Percentiles rank a stretch among this genome's conserved stretches.
phyloP scores from a whole-genome alignment of 2,797 vertebrate species.

The Lutjanus argentimaculatus region DNA sequence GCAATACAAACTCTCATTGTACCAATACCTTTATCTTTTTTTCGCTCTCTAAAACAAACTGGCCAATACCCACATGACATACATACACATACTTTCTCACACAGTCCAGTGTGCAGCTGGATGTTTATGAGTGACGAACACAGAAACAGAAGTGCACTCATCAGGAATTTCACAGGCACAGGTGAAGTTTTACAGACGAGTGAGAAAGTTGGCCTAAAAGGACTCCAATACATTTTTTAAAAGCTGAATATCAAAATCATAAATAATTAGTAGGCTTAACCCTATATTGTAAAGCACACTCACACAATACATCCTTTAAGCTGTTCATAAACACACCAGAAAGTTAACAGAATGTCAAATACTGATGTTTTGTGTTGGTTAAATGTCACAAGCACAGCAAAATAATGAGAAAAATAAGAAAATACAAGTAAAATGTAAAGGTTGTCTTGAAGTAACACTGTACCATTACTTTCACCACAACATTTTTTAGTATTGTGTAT shows the following conservation, averaged over 20 bases:
- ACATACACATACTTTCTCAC: not conserved
- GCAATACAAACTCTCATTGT: constrained; percentile 10
- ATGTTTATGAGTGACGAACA: constrained; percentile 5
- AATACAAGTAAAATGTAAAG: no score
- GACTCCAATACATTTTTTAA: not conserved
- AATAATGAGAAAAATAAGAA: no score
- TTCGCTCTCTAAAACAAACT: no score
- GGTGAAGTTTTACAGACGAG: constrained; percentile 65
- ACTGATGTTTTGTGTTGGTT: no score
- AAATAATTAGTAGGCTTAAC: not conserved
- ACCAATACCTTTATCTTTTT: not conserved
- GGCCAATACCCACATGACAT: not conserved
- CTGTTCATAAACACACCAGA: no score
- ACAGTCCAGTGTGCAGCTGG: not conserved
- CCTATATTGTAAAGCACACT: not conserved
- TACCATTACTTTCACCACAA: no score
- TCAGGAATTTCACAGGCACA: constrained; percentile 70
- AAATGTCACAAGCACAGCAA: no score
- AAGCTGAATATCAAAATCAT: not conserved
- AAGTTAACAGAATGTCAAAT: no score
- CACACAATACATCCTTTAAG: no score
- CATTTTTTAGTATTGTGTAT: no score
- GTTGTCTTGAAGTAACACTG: no score
- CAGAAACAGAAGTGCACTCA: constrained; percentile 16
- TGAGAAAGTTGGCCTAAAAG: constrained; percentile 36